phyloP scores from a whole-genome alignment of 2,113 vertebrate species.

The Vanacampus margaritifer region DNA sequence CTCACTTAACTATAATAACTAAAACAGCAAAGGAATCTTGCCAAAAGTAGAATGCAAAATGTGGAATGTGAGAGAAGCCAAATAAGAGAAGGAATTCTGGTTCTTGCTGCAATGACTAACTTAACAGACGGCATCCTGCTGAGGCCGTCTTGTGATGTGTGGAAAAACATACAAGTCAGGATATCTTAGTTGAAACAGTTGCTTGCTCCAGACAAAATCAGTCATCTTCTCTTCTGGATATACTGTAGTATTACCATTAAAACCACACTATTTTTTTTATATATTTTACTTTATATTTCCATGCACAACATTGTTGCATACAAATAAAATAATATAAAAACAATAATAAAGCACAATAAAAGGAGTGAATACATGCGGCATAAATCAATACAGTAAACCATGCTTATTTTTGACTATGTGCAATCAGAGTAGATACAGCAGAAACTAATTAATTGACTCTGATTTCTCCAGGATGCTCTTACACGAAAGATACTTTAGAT shows the following conservation, averaged over 20 bases:
- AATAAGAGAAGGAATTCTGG: neutral
- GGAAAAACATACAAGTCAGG: neutral
- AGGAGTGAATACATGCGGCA: neutral
- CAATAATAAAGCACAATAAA: neutral
- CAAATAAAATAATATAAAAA: neutral
- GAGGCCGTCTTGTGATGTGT: conserved; percentile 12
- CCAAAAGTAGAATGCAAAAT: too few relatives aligned
- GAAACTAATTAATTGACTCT: too few relatives aligned
- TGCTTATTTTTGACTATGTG: too few relatives aligned
- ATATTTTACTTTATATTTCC: too few relatives aligned
- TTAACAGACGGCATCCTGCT: conserved; percentile 7
- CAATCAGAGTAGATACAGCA: too few relatives aligned
- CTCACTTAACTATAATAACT: too few relatives aligned
- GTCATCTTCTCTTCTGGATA: too few relatives aligned
- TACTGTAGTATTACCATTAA: neutral
- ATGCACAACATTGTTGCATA: too few relatives aligned
- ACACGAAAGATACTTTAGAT: too few relatives aligned
- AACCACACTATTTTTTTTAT: neutral
- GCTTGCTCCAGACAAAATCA: neutral
- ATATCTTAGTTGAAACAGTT: neutral
- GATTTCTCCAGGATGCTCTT: too few relatives aligned
- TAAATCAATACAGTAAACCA: neutral
- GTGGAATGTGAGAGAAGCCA: too few relatives aligned
- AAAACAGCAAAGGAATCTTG: too few relatives aligned
- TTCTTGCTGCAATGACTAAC: conserved; percentile 1